Evolutionary conservation across 1,140 invertebrate species (phyloP).

Genomic region (Rhagoletis pomonella): DNA sequence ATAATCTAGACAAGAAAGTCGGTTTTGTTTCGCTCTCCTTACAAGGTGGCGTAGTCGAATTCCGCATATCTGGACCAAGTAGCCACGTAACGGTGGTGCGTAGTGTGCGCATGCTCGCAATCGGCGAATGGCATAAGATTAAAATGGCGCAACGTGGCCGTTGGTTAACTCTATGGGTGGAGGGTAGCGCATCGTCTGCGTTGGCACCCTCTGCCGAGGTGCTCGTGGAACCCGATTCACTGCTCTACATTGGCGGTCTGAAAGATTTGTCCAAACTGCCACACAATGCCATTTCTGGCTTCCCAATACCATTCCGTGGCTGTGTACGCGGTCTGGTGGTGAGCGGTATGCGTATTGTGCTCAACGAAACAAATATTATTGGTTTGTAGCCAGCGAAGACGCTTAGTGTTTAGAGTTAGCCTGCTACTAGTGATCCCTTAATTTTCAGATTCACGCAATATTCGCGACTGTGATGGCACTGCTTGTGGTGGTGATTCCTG

Average conservation of each 20-base stretch:
- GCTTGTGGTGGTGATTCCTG: slow-evolving; percentile 81
- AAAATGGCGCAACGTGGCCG: slow-evolving; percentile 81
- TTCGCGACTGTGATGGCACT: slow-evolving; percentile 83
- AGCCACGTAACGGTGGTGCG: slow-evolving; percentile 76
- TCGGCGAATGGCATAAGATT: slow-evolving; percentile 81
- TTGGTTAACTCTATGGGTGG: slow-evolving; percentile 81
- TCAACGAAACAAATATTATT: slow-evolving; percentile 77
- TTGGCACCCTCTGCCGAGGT: slow-evolving; percentile 77
- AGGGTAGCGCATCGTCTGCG: slow-evolving; percentile 79
- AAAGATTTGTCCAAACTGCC: slow-evolving; percentile 81
- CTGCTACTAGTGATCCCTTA: neutral
- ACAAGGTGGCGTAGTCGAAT: slow-evolving; percentile 81
- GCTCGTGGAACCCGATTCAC: slow-evolving; percentile 75
- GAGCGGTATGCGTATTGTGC: slow-evolving; percentile 78
- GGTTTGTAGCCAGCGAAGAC: slow-evolving; percentile 68
- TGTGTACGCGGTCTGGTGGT: slow-evolving; percentile 81
- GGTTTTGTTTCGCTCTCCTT: slow-evolving; percentile 79
- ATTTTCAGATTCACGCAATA: slow-evolving; percentile 76
- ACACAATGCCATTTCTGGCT: slow-evolving; percentile 78
- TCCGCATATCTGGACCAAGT: slow-evolving; percentile 70
- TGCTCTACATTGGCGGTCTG: slow-evolving; percentile 78
- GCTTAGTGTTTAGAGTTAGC: neutral
- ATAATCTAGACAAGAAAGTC: slow-evolving; percentile 71
- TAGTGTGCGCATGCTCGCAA: slow-evolving; percentile 79
- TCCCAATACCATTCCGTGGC: slow-evolving; percentile 79